phyloP scores from a whole-genome alignment of 2,797 vertebrate genomes.

The Natrix natrix region DNA sequence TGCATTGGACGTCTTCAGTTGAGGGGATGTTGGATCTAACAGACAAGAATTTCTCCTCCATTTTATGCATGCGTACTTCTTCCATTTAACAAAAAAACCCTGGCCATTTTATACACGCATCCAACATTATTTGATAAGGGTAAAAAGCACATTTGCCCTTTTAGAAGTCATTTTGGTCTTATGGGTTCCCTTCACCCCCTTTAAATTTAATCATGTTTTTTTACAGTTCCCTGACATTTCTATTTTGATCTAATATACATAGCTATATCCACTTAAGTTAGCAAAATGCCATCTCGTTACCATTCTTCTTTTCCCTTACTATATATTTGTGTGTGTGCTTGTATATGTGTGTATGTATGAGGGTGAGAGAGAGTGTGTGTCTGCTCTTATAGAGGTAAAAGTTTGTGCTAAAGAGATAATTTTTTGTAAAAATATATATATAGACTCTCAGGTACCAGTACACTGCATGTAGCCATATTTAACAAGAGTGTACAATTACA shows the following conservation, averaged over 20 bases:
- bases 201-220: constrained; percentile 45
- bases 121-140: not conserved
- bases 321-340: constrained; percentile 51
- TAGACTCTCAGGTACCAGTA: constrained; percentile 67
- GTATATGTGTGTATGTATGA: not conserved
- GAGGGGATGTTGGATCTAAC: not conserved
- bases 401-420: constrained; percentile 58
- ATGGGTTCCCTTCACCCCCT: not conserved
- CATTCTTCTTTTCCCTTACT: not conserved
- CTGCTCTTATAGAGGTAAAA: constrained; percentile 54
- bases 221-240: constrained; percentile 49
- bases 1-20: not conserved
- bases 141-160: not conserved
- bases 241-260: constrained; percentile 37
- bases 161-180: not conserved
- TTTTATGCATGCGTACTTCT: not conserved
- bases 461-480: constrained; percentile 70
- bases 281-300: not conserved
- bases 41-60: not conserved
- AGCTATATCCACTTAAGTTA: not conserved
- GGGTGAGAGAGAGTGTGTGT: not conserved
- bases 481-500: constrained; percentile 46
- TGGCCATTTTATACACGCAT: not conserved
- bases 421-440: constrained; percentile 50
- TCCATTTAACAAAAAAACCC: not conserved